A percentile compares a stretch with the other conserved stretches of the same genome.
These are phyloP conservation scores for Myotis vivesi DNA, from an alignment of 2,797 vertebrate species.

Conservation along the genomic window DNA sequence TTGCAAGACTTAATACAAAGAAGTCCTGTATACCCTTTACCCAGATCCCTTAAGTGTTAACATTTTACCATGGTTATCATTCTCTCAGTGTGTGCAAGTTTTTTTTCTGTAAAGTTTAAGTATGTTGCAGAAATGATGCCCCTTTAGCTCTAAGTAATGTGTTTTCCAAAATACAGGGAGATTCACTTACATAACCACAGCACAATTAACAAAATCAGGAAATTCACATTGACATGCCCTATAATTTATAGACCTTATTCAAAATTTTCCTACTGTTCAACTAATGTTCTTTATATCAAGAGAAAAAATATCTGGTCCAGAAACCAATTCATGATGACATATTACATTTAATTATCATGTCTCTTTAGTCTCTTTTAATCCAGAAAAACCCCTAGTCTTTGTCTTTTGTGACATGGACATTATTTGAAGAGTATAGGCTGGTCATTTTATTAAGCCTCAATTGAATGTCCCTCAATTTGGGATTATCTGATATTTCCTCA, in stretches of 20 bases:
- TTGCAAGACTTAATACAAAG: not conserved
- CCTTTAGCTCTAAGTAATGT: not conserved
- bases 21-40: not conserved
- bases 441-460: not conserved
- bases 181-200: not conserved
- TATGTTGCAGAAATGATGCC: not conserved
- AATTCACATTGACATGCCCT: not conserved
- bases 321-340: constrained; percentile 14
- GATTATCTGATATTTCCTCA: not conserved
- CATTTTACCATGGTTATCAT: constrained; percentile 4
- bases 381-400: not conserved
- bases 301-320: not conserved
- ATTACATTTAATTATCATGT: not conserved
- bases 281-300: not conserved
- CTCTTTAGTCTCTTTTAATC: not conserved
- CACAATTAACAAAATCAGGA: not conserved
- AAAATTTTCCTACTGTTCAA: not conserved
- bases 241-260: not conserved
- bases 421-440: not conserved
- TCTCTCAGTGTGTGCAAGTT: not conserved
- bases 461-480: not conserved
- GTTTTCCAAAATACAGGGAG: not conserved
- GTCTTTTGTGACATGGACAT: not conserved
- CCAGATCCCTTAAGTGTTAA: not conserved
- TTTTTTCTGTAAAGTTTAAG: not conserved